These are phyloP conservation scores for Oenanthe oenanthe DNA, from an alignment of 2,113 vertebrate species.

Conservation along the genomic window DNA sequence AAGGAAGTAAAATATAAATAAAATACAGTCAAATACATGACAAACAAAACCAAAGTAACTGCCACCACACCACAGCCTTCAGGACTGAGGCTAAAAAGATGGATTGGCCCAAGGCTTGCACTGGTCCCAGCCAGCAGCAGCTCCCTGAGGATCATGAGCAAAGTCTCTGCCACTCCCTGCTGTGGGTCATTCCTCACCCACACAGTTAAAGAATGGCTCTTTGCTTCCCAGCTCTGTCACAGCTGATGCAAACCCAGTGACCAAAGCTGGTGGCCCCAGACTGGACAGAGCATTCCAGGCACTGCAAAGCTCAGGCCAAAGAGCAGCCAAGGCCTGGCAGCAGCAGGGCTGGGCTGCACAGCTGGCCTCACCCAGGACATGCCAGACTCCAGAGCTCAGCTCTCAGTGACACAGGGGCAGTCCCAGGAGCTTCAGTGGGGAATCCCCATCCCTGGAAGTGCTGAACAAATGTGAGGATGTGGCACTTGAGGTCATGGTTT, in stretches of 20 bases:
- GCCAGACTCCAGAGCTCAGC: background rate
- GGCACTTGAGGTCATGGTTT: background rate
- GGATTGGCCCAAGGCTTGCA: background rate
- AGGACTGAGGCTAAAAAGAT: background rate
- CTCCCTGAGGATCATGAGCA: background rate
- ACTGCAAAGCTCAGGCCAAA: accelerated
- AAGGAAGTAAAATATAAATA: background rate
- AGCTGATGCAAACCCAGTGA: background rate
- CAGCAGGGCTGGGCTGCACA: background rate
- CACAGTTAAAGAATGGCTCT: background rate
- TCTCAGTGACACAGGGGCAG: background rate
- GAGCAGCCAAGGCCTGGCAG: background rate
- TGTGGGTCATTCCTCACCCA: background rate
- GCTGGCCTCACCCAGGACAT: accelerated
- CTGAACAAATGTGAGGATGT: background rate
- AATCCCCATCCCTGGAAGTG: background rate
- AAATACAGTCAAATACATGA: background rate
- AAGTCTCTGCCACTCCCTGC: background rate
- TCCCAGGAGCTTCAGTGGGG: background rate
- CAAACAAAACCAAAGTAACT: background rate
- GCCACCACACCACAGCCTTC: background rate
- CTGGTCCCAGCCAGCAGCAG: background rate
- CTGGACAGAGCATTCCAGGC: background rate
- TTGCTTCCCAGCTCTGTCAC: background rate
- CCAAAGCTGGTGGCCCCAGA: background rate